Percentiles rank a stretch among this genome's conserved stretches.
These are phyloP conservation scores for Enteromius treurensis DNA, from an alignment of 2,797 vertebrate genomes.

Conservation along the genomic window DNA sequence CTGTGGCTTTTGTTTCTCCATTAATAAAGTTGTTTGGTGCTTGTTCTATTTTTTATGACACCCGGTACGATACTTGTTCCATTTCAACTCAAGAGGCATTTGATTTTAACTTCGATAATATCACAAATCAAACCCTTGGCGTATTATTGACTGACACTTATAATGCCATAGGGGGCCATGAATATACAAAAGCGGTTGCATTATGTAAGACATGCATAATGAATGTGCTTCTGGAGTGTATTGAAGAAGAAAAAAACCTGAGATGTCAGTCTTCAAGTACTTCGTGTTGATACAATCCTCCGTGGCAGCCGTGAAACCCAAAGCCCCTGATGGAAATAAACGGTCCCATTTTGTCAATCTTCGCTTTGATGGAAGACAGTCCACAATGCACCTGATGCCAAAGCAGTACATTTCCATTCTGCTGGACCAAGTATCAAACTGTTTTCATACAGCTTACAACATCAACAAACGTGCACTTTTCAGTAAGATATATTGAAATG, in stretches of 20 bases:
- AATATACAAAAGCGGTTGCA: constrained; percentile 20
- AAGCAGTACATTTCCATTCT: constrained; percentile 50
- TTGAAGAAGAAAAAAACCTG: constrained; percentile 41
- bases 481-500: constrained; percentile 14
- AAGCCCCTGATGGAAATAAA: constrained; percentile 58
- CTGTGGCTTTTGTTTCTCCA: neutral
- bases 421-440: constrained; percentile 49
- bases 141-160: constrained; percentile 21
- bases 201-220: constrained; percentile 42
- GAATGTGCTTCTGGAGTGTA: constrained; percentile 25
- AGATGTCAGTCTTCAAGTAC: constrained; percentile 55
- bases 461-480: neutral
- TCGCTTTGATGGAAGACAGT: constrained; percentile 57
- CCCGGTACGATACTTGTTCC: neutral
- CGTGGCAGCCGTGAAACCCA: constrained; percentile 61
- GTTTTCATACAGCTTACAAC: constrained; percentile 36
- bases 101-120: constrained; percentile 26
- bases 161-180: constrained; percentile 24
- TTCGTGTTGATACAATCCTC: constrained; percentile 55
- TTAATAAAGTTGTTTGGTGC: constrained; percentile 13
- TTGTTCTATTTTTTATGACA: constrained; percentile 24
- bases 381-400: constrained; percentile 59
- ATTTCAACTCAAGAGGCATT: constrained; percentile 24
- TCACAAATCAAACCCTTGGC: constrained; percentile 20
- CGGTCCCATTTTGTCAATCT: constrained; percentile 58